Evolutionary conservation across 2,113 vertebrate genomes (phyloP).

Genomic region (Electrona antarctica): DNA sequence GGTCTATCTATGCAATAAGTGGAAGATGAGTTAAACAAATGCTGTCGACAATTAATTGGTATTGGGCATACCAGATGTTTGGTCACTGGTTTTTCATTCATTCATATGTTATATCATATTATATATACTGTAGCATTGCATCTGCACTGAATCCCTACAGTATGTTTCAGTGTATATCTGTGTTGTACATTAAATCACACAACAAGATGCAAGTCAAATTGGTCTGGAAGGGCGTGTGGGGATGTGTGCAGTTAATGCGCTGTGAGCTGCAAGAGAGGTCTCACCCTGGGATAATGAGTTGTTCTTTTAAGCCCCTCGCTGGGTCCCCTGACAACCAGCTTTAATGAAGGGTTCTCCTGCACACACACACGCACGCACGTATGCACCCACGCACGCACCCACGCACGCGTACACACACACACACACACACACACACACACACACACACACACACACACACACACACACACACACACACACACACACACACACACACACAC

Average conservation of each 20-base stretch:
- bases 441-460: too few species aligned
- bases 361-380: constrained; percentile 18
- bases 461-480: too few species aligned
- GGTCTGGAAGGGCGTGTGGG: neutral
- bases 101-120: too few species aligned
- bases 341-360: constrained; percentile 61
- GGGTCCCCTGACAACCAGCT: constrained; percentile 55
- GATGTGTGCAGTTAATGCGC: constrained; percentile 36
- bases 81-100: neutral
- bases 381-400: constrained; percentile 13
- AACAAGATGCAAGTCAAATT: constrained; percentile 13
- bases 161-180: constrained; percentile 10
- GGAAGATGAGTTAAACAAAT: too few species aligned
- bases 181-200: constrained; percentile 10
- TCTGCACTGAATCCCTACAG: constrained; percentile 14
- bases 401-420: neutral
- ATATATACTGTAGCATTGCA: neutral
- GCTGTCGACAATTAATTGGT: too few species aligned
- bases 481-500: too few species aligned
- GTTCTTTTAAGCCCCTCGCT: constrained; percentile 40
- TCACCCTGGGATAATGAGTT: constrained; percentile 63
- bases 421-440: too few species aligned
- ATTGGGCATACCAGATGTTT: neutral
- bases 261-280: constrained; percentile 40
- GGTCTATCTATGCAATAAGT: too few species aligned